Base-by-base conservation (phyloP, 2,797 vertebrate genomes). In the Oreochromis mossambicus region DNA sequence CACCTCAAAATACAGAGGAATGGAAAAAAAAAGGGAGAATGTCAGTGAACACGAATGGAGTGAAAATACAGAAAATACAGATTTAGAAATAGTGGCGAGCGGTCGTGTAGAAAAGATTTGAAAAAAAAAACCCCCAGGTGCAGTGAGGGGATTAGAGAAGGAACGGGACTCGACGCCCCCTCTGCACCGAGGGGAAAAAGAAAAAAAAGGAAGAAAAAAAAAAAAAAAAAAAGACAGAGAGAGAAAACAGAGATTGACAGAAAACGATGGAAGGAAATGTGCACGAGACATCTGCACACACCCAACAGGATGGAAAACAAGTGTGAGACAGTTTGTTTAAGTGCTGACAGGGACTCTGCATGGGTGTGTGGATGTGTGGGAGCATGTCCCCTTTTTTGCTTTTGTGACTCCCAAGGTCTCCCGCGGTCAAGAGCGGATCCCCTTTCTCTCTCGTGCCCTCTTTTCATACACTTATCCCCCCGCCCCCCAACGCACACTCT, bases 401-500 rank as follows among this genome's bases (percentile, higher is more conserved):
- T 93, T 94, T 94, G 92, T 91, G 89, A 89, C 89, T 90, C 81
- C 80, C 8, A 79, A 88, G 90, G 92, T 93, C 85, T 92, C 93
- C 92, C 48, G 87, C 86, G 92, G 94, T 95, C 94, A 94, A 94
- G 93, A 94, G 93, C 92, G 79, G 90, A 94, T 95, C 90, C 90
- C 86, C 84, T 94, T 92, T 94, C 94, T 93, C 88, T 83, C 92
- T 86, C 55, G 77, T 89, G 87, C 89, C 86, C 91, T 87, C 93
- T 91, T 95, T 95, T 95, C 89, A 94, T 93, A 78, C 86, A 92
- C 93, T 94, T 81, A 24, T 86, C 78, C 85, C 88, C 92, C 81
- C 78, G 66, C 83, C n/a, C 8, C n/a, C 12, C 13, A 14, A 14
- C 2, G 8, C 12, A 61, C 9, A 34, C 56, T 34, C 8, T 58